Percentiles rank a stretch among this genome's conserved stretches.
Conservation (phyloP, 2,888 invertebrate species). For the Dolomedes plantarius region DNA sequence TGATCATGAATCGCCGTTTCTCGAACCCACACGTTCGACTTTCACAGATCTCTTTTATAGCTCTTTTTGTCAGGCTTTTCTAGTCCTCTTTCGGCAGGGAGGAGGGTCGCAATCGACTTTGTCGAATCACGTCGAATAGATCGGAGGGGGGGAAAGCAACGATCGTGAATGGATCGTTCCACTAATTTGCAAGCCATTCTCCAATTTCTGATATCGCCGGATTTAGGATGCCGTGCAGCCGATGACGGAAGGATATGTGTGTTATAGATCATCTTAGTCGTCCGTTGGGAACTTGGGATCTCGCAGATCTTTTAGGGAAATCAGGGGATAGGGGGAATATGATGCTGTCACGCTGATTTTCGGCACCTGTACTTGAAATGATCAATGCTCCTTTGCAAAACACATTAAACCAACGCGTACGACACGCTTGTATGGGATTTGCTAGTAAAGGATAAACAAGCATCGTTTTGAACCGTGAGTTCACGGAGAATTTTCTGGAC, state of each 20-base stretch:
- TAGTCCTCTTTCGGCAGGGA: slow-evolving; percentile 34
- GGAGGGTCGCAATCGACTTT: slow-evolving; percentile 64
- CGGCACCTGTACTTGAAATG: slow-evolving; percentile 51
- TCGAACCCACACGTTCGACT: slow-evolving; percentile 57
- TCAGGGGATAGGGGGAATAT: slow-evolving; percentile 28
- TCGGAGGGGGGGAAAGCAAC: slow-evolving; percentile 32
- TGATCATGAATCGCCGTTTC: slow-evolving; percentile 63
- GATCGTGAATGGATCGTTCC: slow-evolving; percentile 52
- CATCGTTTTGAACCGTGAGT: slow-evolving; percentile 16
- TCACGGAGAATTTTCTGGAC: slow-evolving; percentile 54
- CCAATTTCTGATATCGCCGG: slow-evolving; percentile 52
- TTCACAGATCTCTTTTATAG: slow-evolving; percentile 59
- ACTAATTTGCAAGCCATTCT: slow-evolving; percentile 62
- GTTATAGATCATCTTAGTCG: slow-evolving; percentile 52
- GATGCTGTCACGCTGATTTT: slow-evolving; percentile 63
- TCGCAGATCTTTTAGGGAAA: slow-evolving; percentile 48
- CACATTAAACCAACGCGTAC: slow-evolving; percentile 55
- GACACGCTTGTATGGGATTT: slow-evolving; percentile 60
- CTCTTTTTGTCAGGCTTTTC: slow-evolving; percentile 56
- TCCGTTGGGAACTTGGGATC: slow-evolving; percentile 53
- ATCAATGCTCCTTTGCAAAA: slow-evolving; percentile 41
- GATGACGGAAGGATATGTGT: slow-evolving; percentile 57
- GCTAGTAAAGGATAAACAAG: slow-evolving; percentile 58
- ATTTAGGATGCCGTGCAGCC: slow-evolving; percentile 44
- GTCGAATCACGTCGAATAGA: slow-evolving; percentile 61